These are phyloP conservation scores for Tragulus kanchil DNA, from an alignment of 2,113 vertebrate genomes.

Conservation along the genomic window DNA sequence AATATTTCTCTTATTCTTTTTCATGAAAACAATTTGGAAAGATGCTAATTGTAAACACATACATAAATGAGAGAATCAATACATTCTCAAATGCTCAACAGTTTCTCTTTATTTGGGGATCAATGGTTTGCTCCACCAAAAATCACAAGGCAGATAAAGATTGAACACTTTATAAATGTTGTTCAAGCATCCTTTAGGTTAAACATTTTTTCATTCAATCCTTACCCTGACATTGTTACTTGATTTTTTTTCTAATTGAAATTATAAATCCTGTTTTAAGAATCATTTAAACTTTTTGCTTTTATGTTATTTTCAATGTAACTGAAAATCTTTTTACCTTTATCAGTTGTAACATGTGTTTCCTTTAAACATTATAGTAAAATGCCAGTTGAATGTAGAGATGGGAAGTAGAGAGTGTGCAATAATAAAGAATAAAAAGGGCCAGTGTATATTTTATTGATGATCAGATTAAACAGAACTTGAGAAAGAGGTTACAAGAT, in stretches of 20 bases:
- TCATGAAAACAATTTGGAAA: not conserved
- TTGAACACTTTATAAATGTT: not conserved
- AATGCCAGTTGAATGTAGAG: not conserved
- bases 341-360: not conserved
- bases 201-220: not conserved
- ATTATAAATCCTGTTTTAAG: not conserved
- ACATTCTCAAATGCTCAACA: not conserved
- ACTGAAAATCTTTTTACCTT: not conserved
- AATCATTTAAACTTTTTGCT: not conserved
- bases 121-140: not conserved
- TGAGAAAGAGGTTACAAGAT: constrained; percentile 50
- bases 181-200: not conserved
- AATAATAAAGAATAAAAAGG: not conserved
- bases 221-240: not conserved
- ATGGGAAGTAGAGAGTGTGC: not conserved
- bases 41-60: not conserved
- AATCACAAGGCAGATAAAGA: not conserved
- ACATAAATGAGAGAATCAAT: not conserved
- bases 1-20: not conserved
- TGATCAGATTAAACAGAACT: not conserved
- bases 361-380: not conserved
- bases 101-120: not conserved
- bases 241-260: not conserved
- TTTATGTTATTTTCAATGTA: not conserved
- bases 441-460: constrained; percentile 28